phyloP scores from a whole-genome alignment of 2,113 vertebrate species.

The Callithrix jacchus region DNA sequence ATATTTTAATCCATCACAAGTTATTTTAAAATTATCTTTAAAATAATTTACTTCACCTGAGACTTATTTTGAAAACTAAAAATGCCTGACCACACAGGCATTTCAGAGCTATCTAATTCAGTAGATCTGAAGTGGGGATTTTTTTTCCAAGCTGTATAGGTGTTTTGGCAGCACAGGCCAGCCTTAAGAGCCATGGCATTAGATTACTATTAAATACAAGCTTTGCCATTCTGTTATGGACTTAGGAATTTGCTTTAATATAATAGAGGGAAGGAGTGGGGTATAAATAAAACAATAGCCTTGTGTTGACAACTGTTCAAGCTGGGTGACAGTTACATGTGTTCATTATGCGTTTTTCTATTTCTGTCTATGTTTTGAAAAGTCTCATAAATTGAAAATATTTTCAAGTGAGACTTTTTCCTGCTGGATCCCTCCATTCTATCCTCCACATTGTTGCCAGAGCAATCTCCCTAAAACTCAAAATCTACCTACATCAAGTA shows the following conservation, averaged over 20 bases:
- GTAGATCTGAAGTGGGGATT: not conserved
- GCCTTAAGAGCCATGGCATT: not conserved
- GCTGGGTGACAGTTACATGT: not conserved
- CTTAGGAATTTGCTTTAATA: constrained; percentile 34
- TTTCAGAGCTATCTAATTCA: not conserved
- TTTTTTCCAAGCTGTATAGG: not conserved
- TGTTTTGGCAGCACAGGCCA: constrained; percentile 35
- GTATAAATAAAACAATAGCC: constrained; percentile 27
- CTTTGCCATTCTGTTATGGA: constrained; percentile 4
- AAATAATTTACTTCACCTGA: constrained; percentile 13
- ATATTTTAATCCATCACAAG: not conserved
- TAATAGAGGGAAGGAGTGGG: constrained; percentile 14
- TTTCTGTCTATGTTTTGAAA: not conserved
- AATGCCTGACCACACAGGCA: constrained; percentile 6
- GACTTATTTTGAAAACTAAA: constrained; percentile 42
- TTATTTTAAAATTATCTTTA: constrained; percentile 23
- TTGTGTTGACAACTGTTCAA: not conserved
- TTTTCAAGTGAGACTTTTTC: constrained; percentile 49
- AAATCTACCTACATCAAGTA: constrained; percentile 35
- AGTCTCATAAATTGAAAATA: constrained; percentile 15
- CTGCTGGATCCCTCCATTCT: not conserved
- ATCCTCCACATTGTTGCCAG: not conserved
- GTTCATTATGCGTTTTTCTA: constrained; percentile 9
- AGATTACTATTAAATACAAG: constrained; percentile 14
- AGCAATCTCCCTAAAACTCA: constrained; percentile 31